A percentile compares a stretch with the other conserved stretches of the same genome.
These are phyloP conservation scores for Clusia tigrina DNA, from an alignment of 2,888 invertebrate species.

Conservation along the genomic window DNA sequence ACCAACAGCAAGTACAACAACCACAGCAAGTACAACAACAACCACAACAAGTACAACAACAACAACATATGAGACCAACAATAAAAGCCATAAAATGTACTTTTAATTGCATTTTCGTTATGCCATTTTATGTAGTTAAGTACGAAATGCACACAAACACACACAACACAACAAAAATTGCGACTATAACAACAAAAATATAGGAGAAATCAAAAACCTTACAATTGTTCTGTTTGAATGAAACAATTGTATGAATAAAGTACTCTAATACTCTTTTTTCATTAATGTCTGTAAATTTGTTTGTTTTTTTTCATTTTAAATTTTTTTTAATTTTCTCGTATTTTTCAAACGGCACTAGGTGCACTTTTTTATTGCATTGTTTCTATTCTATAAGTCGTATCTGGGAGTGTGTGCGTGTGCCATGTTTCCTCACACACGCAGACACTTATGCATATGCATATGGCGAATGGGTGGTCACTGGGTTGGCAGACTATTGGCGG, in stretches of 20 bases:
- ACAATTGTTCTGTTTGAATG: too few relatives aligned
- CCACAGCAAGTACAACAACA: too few relatives aligned
- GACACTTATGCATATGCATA: not conserved
- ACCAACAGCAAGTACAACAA: conserved; percentile 12
- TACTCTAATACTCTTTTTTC: not conserved
- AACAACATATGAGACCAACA: too few relatives aligned
- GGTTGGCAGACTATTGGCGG: too few relatives aligned
- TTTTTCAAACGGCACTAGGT: too few relatives aligned
- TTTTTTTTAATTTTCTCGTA: not conserved
- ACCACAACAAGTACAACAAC: conserved; percentile 10
- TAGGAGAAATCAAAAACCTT: too few relatives aligned
- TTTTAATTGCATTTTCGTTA: conserved; percentile 64
- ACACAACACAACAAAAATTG: conserved; percentile 5
- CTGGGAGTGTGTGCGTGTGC: too few relatives aligned
- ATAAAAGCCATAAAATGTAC: conserved; percentile 63
- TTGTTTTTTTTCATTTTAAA: not conserved
- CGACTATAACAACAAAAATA: conserved; percentile 1
- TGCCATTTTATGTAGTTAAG: conserved; percentile 60
- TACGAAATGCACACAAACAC: conserved; percentile 1
- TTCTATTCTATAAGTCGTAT: too few relatives aligned
- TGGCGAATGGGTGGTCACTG: too few relatives aligned
- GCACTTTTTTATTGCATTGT: too few relatives aligned
- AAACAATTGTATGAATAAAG: not conserved
- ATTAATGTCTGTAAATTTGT: not conserved
- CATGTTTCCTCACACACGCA: not conserved